Base-by-base conservation (phyloP, 2,888 invertebrate genomes). In the Diadegma fenestrale region DNA sequence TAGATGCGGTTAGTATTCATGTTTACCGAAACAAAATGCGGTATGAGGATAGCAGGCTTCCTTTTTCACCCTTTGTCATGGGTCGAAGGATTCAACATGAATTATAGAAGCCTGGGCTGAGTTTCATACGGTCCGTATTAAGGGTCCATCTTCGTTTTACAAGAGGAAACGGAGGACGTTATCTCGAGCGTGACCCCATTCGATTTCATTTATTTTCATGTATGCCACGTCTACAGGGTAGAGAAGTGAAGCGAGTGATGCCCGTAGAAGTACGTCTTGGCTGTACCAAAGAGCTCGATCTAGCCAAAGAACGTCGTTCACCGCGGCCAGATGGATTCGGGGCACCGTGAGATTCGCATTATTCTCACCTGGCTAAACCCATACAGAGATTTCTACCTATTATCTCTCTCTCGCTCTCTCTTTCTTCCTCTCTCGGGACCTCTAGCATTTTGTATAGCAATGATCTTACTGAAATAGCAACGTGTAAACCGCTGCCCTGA, bases 271-370 rank as follows among this genome's bases (percentile, higher is more conserved):
- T 79, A 64, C 75, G 26, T 80, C 76, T 58, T 61, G 22, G 79
- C 69, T 45, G 26, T 37, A 77, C 72, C 73, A 77, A 81, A 81
- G 81, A 78, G 26, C 22, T 73, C 45, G 77, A 58, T 73, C 41
- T 73, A 43, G 37, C 76, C 73, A 30, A 58, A 82, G 81, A 77
- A 73, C 45, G 82, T 41, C 82, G 68, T 58, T 85, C 79, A 80
- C 76, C 85, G 86, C 86, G 87, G 88, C 89, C 92, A 91, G 92
- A 92, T 92, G 92, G 91, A 91, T 89, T 90, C 91, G 88, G 90
- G 89, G 89, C 88, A 88, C 91, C 92, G 91, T 92, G 89, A 92
- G 92, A 92, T 91, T 88, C 92, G 91, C 90, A 89, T 92, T 92
- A 92, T 89, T 89, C 89, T 89, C 92, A 90, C 90, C 90, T 91